These are phyloP conservation scores for Balearica regulorum DNA, from an alignment of 2,797 vertebrate species.

Conservation along the genomic window DNA sequence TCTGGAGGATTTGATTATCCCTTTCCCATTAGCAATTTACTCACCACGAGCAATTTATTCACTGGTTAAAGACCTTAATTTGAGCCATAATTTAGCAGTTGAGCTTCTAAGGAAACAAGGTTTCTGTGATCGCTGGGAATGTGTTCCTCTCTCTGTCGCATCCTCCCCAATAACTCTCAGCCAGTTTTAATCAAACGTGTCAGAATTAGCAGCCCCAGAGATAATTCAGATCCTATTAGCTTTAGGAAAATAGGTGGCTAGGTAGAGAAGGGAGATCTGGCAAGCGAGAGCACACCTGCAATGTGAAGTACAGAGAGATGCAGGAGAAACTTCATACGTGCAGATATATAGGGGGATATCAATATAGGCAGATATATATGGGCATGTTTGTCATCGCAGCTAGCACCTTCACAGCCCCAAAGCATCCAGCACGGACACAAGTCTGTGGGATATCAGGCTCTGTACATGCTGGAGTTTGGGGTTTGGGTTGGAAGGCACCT, in stretches of 20 bases:
- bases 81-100: background rate
- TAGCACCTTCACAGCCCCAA: background rate
- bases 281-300: background rate
- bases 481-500: too few relatives aligned
- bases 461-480: background rate
- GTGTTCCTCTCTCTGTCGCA: background rate
- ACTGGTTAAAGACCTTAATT: background rate
- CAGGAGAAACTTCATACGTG: background rate
- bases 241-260: background rate
- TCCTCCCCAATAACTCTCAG: background rate
- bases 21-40: background rate
- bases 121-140: background rate
- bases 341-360: too few relatives aligned
- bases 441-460: background rate
- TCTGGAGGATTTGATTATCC: background rate
- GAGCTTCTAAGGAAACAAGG: background rate
- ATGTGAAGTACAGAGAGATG: background rate
- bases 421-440: background rate
- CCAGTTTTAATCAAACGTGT: background rate
- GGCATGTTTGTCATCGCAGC: background rate
- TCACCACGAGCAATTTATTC: slow-evolving; percentile 1
- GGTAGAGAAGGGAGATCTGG: background rate
- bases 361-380: too few relatives aligned
- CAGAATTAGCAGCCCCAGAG: slow-evolving; percentile 16
- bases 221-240: background rate